Evolutionary conservation across 2,797 vertebrate genomes (phyloP).

Genomic region (Holocentrus rufus): DNA sequence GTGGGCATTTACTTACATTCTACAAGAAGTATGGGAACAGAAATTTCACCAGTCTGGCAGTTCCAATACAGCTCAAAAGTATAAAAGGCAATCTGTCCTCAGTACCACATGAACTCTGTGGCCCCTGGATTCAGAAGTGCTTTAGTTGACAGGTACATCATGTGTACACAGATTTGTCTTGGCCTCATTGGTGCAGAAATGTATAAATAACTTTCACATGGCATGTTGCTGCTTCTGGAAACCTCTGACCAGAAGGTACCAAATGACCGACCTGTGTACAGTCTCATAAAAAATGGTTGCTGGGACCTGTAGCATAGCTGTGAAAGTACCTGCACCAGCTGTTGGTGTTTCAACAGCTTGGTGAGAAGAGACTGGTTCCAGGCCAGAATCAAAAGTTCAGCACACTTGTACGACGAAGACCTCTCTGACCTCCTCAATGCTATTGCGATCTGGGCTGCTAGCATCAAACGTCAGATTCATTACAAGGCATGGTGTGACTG

Average conservation of each 20-base stretch:
- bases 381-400: slow-evolving; percentile 25
- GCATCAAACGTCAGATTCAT: slow-evolving; percentile 11
- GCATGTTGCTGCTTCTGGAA: slow-evolving; percentile 31
- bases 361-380: slow-evolving; percentile 40
- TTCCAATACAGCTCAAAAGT: too few relatives aligned
- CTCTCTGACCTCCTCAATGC: slow-evolving; percentile 11
- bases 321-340: slow-evolving; percentile 48
- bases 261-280: slow-evolving; percentile 7
- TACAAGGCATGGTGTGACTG: neutral
- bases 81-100: too few relatives aligned
- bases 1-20: too few relatives aligned
- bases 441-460: slow-evolving; percentile 15
- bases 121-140: slow-evolving; percentile 1
- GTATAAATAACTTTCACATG: slow-evolving; percentile 6
- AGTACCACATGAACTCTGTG: slow-evolving; percentile 17
- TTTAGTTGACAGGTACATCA: neutral
- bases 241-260: slow-evolving; percentile 22
- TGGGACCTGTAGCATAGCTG: slow-evolving; percentile 43
- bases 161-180: too few relatives aligned
- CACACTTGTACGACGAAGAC: neutral
- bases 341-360: slow-evolving; percentile 37
- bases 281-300: slow-evolving; percentile 33
- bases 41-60: too few relatives aligned
- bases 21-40: too few relatives aligned
- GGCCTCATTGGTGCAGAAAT: neutral